Percentiles rank a stretch among this genome's conserved stretches.
phyloP scores from a whole-genome alignment of 2,888 invertebrate genomes.

The Pammene fasciana region DNA sequence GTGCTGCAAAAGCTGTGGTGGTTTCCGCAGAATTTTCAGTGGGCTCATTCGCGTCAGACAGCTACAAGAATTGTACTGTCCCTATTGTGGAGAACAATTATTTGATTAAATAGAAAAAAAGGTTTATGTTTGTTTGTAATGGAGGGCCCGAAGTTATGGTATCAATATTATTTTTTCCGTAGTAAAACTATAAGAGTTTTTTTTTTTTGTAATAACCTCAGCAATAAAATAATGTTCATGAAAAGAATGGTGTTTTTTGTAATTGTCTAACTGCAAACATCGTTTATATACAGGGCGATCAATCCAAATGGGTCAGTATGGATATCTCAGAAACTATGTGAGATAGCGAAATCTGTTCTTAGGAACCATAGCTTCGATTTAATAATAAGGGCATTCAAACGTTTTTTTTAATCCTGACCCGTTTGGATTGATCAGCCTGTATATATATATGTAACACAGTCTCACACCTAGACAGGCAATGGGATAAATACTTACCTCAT shows the following conservation, averaged over 20 bases:
- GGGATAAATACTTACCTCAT: constrained; percentile 15
- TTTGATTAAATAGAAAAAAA: no score
- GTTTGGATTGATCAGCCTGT: neutral
- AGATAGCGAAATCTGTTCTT: neutral
- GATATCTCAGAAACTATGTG: no score
- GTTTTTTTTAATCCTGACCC: no score
- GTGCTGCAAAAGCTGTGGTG: no score
- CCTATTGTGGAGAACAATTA: no score
- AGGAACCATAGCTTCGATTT: neutral
- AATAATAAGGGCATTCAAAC: neutral
- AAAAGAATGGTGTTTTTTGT: constrained; percentile 6
- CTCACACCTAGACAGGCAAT: constrained; percentile 13
- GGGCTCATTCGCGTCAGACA: no score
- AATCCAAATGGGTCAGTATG: no score
- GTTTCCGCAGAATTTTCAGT: no score
- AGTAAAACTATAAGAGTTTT: neutral
- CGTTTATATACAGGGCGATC: no score
- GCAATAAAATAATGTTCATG: constrained; percentile 6
- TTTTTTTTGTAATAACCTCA: constrained; percentile 3
- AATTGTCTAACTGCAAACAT: neutral
- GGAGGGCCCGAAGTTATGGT: constrained; percentile 1
- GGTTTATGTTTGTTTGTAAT: no score
- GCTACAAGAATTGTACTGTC: no score
- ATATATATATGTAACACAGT: constrained; percentile 13
- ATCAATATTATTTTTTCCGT: constrained; percentile 6